phyloP scores from a whole-genome alignment of 2,113 vertebrate genomes.

The Hydrochoerus hydrochaeris region DNA sequence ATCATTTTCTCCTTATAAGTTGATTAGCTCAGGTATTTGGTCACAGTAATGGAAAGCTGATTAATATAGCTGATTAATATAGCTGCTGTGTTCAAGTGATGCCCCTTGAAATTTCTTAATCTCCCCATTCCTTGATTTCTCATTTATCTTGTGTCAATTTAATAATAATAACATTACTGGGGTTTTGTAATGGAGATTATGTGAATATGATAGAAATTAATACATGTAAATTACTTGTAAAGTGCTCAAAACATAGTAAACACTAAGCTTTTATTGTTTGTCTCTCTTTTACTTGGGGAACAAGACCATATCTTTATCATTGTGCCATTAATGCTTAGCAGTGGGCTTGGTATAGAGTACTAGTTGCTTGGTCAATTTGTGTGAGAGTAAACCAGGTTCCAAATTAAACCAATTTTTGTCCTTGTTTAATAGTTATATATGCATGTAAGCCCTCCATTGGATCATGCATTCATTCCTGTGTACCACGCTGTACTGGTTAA shows the following conservation, averaged over 20 bases:
- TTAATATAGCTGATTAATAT: not conserved
- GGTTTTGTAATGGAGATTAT: not conserved
- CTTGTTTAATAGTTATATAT: not conserved
- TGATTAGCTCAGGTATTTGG: not conserved
- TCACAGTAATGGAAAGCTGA: not conserved
- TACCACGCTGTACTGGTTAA: conserved; percentile 1
- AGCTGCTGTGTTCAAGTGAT: not conserved
- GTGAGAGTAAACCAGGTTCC: not conserved
- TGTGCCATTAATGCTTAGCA: not conserved
- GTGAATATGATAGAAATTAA: not conserved
- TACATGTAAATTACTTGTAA: not conserved
- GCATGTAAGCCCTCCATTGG: not conserved
- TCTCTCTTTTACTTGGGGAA: conserved; percentile 30
- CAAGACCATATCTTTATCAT: not conserved
- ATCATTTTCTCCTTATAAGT: not conserved
- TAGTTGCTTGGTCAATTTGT: conserved; percentile 16
- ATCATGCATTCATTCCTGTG: conserved; percentile 9
- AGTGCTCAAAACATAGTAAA: not conserved
- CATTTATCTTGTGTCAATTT: not conserved
- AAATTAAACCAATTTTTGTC: conserved; percentile 5
- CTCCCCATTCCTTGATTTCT: not conserved
- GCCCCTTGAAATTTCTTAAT: not conserved
- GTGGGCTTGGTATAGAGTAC: not conserved
- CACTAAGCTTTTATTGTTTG: not conserved
- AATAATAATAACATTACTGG: not conserved